Percentiles rank a stretch among this genome's conserved stretches.
These are phyloP conservation scores for Toxotes chatareus DNA, from an alignment of 2,113 vertebrate genomes.

Conservation along the genomic window DNA sequence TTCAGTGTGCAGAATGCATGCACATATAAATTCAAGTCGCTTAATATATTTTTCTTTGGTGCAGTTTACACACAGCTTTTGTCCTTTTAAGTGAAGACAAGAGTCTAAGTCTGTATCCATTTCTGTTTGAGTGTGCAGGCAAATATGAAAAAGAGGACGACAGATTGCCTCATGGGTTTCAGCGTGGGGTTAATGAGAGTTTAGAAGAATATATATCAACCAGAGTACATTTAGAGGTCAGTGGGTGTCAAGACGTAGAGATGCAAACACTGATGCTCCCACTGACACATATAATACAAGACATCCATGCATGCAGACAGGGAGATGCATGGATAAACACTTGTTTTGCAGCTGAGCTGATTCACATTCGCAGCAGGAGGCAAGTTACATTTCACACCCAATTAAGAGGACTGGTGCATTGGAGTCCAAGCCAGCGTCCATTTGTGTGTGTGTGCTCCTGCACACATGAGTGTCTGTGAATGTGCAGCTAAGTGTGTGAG, in stretches of 20 bases:
- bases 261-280: neutral
- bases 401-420: constrained; percentile 27
- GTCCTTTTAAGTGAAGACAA: neutral
- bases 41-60: neutral
- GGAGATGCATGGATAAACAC: neutral
- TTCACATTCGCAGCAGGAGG: constrained; percentile 43
- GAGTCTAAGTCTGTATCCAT: neutral
- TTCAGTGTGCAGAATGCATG: neutral
- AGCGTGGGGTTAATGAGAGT: constrained; percentile 39
- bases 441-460: neutral
- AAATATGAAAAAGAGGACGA: neutral
- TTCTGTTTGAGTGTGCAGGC: constrained; percentile 3
- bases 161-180: constrained; percentile 21
- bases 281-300: neutral
- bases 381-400: constrained; percentile 60
- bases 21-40: neutral
- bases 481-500: constrained; percentile 7
- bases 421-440: constrained; percentile 5
- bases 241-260: constrained; percentile 1
- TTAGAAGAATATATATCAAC: constrained; percentile 31
- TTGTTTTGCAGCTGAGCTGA: constrained; percentile 22
- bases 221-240: constrained; percentile 26
- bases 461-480: neutral
- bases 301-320: neutral
- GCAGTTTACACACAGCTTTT: constrained; percentile 6